phyloP scores from a whole-genome alignment of 2,797 vertebrate species.

The Pantherophis vulpinus region DNA sequence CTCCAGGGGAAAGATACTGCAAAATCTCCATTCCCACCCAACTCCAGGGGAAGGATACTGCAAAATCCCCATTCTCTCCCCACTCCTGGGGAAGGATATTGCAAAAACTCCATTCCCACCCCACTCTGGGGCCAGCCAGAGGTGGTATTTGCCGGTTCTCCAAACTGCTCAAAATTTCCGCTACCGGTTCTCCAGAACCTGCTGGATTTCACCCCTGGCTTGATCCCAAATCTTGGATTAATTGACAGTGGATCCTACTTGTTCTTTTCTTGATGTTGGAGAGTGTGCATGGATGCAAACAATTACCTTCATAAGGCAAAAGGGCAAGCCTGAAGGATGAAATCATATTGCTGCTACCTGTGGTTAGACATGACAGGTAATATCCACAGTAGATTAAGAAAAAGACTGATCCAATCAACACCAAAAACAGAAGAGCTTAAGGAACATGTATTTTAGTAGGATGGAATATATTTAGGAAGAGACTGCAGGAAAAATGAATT shows the following conservation, averaged over 20 bases:
- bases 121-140: too few relatives aligned
- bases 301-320: neutral
- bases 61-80: too few relatives aligned
- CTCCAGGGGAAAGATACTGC: too few relatives aligned
- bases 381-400: neutral
- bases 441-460: neutral
- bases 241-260: neutral
- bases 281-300: neutral
- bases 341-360: neutral
- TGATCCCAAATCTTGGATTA: neutral
- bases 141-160: too few relatives aligned
- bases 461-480: neutral
- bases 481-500: neutral
- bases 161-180: too few relatives aligned
- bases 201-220: too few relatives aligned
- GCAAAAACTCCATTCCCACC: too few relatives aligned
- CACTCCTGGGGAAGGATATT: too few relatives aligned
- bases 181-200: too few relatives aligned
- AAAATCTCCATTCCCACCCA: too few relatives aligned
- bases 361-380: neutral
- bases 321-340: too few relatives aligned
- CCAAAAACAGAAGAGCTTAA: neutral
- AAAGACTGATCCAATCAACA: neutral
- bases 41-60: too few relatives aligned
- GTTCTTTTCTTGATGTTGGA: neutral